A percentile compares a stretch with the other conserved stretches of the same genome.
Evolutionary conservation across 2,797 vertebrate species (phyloP).

Genomic region (Malacoraja senta): DNA sequence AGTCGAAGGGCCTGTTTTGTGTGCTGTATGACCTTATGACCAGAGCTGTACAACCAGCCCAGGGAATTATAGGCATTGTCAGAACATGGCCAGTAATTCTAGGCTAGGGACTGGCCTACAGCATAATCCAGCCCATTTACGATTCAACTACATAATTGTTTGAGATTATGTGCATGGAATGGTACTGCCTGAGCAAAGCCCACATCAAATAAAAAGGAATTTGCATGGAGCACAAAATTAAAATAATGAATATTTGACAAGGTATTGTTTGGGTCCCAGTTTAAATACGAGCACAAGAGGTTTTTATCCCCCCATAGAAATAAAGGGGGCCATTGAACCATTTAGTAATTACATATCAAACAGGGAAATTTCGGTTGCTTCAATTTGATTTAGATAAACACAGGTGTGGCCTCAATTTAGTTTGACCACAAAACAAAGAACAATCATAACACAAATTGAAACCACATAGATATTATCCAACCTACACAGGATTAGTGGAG

Average conservation of each 20-base stretch:
- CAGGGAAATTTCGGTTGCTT: not conserved
- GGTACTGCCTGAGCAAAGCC: not conserved
- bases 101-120: no score
- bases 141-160: not conserved
- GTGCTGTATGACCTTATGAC: no score
- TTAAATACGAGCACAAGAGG: not conserved
- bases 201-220: not conserved
- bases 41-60: no score
- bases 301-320: not conserved
- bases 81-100: no score
- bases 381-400: not conserved
- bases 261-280: not conserved
- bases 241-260: not conserved
- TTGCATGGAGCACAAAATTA: not conserved
- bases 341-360: not conserved
- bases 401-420: no score
- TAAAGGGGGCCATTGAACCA: no score
- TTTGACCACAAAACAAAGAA: not conserved
- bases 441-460: not conserved
- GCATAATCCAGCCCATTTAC: not conserved
- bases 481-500: not conserved
- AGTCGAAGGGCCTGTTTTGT: no score
- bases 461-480: not conserved
- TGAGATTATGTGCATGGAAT: not conserved
- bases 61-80: no score